These are phyloP conservation scores for Alethe castanea DNA, from an alignment of 2,113 vertebrate species.

Conservation along the genomic window DNA sequence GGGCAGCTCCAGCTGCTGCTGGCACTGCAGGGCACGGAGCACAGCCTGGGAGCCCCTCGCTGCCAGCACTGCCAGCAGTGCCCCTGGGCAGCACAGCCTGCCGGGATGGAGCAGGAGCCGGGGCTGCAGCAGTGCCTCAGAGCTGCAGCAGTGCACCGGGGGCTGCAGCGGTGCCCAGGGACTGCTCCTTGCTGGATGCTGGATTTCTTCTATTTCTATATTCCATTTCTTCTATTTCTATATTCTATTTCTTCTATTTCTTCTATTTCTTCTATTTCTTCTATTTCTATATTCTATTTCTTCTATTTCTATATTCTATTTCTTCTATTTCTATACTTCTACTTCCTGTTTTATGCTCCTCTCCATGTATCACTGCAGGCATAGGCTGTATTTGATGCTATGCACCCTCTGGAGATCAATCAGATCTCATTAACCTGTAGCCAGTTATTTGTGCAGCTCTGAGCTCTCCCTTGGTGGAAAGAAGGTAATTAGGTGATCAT, in stretches of 20 bases:
- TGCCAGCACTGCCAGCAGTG: neutral
- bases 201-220: neutral
- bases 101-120: neutral
- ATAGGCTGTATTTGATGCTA: neutral
- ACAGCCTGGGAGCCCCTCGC: neutral
- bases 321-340: too few species aligned
- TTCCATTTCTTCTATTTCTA: too few species aligned
- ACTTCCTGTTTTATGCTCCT: neutral
- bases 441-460: neutral
- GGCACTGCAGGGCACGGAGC: neutral
- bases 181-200: accelerated
- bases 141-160: neutral
- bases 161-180: neutral
- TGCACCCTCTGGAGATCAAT: neutral
- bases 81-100: neutral
- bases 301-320: neutral
- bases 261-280: too few species aligned
- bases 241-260: neutral
- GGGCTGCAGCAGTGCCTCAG: neutral
- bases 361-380: accelerated
- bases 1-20: neutral
- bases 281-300: too few species aligned
- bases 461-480: neutral
- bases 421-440: conserved; percentile 27
- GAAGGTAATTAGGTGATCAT: neutral